Evolutionary conservation across 2,888 invertebrate species (phyloP), one percentile per base, ranked within the genome.

Genomic region (Syritta pipiens): DNA sequence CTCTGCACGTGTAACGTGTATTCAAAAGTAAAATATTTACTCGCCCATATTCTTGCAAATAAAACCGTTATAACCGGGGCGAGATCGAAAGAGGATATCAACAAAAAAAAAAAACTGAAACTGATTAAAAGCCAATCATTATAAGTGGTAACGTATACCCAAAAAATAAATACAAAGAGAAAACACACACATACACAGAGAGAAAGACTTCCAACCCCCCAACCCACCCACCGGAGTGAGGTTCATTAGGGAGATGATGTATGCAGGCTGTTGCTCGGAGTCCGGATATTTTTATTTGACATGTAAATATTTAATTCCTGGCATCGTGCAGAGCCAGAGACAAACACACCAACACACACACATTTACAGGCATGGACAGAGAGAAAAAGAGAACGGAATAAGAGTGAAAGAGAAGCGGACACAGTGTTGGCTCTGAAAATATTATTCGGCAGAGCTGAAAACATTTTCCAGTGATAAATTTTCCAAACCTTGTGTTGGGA

Each of bases 51-150:
- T 40, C 59, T 42, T 22, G 44, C 40, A 65, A 59, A 65, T 76
- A 71, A 40, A 67, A 35, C 53, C 26, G 10, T 9, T 2, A 26
- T 40, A 24, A 49, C 5, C 22, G 1, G n/a, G 32, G 30, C 49
- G 30, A 24, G 7, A 44, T 51, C 40, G 59, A 26, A 55, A 60
- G 53, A 48, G 62, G 62, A 71, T 55, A n/a, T 12, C 44, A 35
- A 22, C 17, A 26, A 35, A 55, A 7, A 24, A 20, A 35, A 53
- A 32, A 57, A 76, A 59, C 26, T 40, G 32, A 65, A 71, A 60
- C 65, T 77, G 59, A 71, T 76, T 76, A 71, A 77, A 71, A 77
- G 46, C 65, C 59, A 71, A 77, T 71, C 59, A 71, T 71, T 53
- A 53, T 59, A 71, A 77, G 76, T 77, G 65, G 63, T 44, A 57